These are phyloP conservation scores for Dipodomys stephensi DNA, from an alignment of 2,113 vertebrate genomes.

Conservation along the genomic window DNA sequence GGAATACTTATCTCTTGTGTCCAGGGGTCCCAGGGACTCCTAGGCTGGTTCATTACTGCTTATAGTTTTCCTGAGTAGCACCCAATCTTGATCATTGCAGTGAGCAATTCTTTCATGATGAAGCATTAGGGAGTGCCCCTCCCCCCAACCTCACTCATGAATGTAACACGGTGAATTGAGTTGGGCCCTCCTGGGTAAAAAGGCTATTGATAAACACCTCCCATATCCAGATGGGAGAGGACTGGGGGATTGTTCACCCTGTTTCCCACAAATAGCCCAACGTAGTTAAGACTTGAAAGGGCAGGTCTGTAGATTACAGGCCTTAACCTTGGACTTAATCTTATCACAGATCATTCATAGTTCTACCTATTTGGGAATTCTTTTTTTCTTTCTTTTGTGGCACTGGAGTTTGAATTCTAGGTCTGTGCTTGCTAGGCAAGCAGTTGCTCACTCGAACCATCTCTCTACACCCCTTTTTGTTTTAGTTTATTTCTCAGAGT, in stretches of 20 bases:
- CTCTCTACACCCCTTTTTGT: too few relatives aligned
- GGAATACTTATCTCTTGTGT: conserved; percentile 35
- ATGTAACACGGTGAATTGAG: neutral
- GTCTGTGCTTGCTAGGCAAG: too few relatives aligned
- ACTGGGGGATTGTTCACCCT: neutral
- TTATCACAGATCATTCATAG: neutral
- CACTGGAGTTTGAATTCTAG: too few relatives aligned
- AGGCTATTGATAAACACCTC: neutral
- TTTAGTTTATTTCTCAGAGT: too few relatives aligned
- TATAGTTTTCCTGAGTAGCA: neutral
- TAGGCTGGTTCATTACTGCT: conserved; percentile 16
- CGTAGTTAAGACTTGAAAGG: neutral
- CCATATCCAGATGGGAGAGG: neutral
- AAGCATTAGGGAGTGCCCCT: neutral
- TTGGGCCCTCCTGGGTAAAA: neutral
- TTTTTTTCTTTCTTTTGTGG: neutral
- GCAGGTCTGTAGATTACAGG: neutral
- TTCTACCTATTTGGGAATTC: neutral
- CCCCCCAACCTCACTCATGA: neutral
- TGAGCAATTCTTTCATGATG: conserved; percentile 35
- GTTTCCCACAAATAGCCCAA: neutral
- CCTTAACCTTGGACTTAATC: neutral
- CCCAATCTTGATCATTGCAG: neutral
- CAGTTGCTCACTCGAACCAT: too few relatives aligned
- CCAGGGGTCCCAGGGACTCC: neutral